phyloP scores from a whole-genome alignment of 2,888 invertebrate species.

The Platypus cylindrus region DNA sequence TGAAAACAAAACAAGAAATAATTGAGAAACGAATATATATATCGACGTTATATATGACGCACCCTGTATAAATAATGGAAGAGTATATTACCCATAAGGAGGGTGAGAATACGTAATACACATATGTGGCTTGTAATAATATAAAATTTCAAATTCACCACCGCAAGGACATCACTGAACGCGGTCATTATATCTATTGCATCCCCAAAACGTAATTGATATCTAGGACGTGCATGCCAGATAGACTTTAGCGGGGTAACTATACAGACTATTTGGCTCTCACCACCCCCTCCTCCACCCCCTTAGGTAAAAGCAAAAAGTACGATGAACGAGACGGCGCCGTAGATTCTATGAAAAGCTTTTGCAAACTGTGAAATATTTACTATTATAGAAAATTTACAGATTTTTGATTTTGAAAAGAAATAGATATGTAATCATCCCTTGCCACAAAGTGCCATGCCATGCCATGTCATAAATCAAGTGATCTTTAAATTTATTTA shows the following conservation, averaged over 20 bases:
- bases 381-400: too few relatives aligned
- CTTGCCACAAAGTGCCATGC: too few relatives aligned
- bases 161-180: constrained; percentile 10
- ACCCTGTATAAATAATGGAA: background rate
- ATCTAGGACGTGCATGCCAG: constrained; percentile 11
- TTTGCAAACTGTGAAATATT: constrained; percentile 9
- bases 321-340: constrained; percentile 15
- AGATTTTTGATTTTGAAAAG: too few relatives aligned
- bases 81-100: constrained; percentile 11
- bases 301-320: constrained; percentile 13
- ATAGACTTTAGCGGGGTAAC: constrained; percentile 9
- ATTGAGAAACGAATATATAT: too few relatives aligned
- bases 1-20: constrained; percentile 15
- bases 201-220: constrained; percentile 8
- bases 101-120: constrained; percentile 9
- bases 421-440: too few relatives aligned
- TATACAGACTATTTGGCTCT: constrained; percentile 13
- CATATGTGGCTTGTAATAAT: constrained; percentile 10
- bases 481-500: too few relatives aligned
- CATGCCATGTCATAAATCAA: too few relatives aligned
- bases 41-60: background rate
- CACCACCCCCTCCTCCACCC: too few relatives aligned
- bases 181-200: constrained; percentile 14
- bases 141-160: constrained; percentile 15
- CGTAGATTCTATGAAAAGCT: constrained; percentile 6